phyloP scores from a whole-genome alignment of 2,888 invertebrate species.

The Tenthredo livida region DNA sequence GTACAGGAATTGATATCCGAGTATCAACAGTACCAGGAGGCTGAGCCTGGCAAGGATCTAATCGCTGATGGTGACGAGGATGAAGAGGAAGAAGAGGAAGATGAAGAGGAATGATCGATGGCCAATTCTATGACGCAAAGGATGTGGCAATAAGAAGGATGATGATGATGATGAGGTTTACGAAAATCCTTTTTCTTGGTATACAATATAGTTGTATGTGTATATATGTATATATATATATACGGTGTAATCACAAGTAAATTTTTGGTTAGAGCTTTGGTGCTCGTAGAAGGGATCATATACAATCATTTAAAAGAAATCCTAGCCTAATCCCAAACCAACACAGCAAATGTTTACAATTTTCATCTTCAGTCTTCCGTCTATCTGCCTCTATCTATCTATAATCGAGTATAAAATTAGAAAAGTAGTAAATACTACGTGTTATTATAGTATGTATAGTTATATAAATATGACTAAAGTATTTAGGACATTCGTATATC shows the following conservation, averaged over 20 bases:
- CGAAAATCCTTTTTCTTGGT: constrained; percentile 40
- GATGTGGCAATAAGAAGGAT: not conserved
- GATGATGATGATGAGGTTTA: not conserved
- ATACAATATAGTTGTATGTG: constrained; percentile 33
- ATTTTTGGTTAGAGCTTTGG: constrained; percentile 53
- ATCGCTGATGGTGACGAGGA: constrained; percentile 55
- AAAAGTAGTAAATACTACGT: constrained; percentile 49
- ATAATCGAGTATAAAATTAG: constrained; percentile 55
- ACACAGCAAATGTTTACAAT: constrained; percentile 46
- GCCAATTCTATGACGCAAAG: not conserved
- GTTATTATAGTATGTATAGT: constrained; percentile 44
- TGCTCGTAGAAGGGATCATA: constrained; percentile 46
- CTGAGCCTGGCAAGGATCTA: constrained; percentile 69
- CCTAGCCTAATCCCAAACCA: constrained; percentile 45
- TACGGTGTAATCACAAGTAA: constrained; percentile 51
- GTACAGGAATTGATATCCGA: constrained; percentile 95
- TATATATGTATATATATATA: constrained; percentile 34
- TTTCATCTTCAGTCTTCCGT: constrained; percentile 50
- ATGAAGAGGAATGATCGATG: constrained; percentile 51
- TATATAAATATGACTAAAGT: constrained; percentile 52
- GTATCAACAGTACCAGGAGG: constrained; percentile 97
- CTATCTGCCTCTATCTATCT: constrained; percentile 13
- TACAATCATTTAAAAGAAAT: constrained; percentile 43
- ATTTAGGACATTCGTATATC: constrained; percentile 43
- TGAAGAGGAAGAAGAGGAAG: constrained; percentile 47